Evolutionary conservation across 1,140 invertebrate species (phyloP), one percentile per base, ranked within the genome.

Genomic region (Vollenhovia emeryi): DNA sequence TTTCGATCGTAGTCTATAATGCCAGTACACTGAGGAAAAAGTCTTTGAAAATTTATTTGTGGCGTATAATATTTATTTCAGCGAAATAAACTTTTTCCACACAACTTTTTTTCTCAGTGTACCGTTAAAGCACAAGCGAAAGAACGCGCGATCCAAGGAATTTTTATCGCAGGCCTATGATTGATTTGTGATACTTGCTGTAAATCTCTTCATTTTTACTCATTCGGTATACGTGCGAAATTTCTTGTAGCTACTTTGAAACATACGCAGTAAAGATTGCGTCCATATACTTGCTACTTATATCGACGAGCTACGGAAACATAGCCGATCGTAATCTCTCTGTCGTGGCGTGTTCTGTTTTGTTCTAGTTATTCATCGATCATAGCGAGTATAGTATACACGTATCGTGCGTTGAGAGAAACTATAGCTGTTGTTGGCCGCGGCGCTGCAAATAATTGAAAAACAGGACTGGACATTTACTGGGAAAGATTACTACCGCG

Each of bases 321-420:
- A 13, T 15, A 60, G 33, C 45, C 74, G 57, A 30, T 76, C 11
- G 6, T 60, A 76, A 76, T 76, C 40, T 60, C 24, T 76, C 55
- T 76, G 18, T 76, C 50, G 33, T 74, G 21, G 50, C 30, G 24
- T 62, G 69, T 13, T 73, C n/a, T 73, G 40, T 76, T 76, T 60
- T 76, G 74, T 57, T 76, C 74, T 62, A 76, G 74, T 76, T 76
- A 76, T 74, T 57, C 30, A 74, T 76, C 74, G 74, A 76, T 76
- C 57, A 76, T 64, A 21, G 40, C 55, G 15, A 62, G 30, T 62
- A 60, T 75, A 75, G 15, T 30, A 40, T 75, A 18, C 18, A 59
- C 24, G 24, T 75, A 40, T 76, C 40, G 40, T 60, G 36, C 36
- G 36, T 64, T 36, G 9, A 15, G 13, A 45, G 18, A 6, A 76